Base-by-base conservation (phyloP, 2,888 invertebrate genomes). In the Caenorhabditis sp. region DNA sequence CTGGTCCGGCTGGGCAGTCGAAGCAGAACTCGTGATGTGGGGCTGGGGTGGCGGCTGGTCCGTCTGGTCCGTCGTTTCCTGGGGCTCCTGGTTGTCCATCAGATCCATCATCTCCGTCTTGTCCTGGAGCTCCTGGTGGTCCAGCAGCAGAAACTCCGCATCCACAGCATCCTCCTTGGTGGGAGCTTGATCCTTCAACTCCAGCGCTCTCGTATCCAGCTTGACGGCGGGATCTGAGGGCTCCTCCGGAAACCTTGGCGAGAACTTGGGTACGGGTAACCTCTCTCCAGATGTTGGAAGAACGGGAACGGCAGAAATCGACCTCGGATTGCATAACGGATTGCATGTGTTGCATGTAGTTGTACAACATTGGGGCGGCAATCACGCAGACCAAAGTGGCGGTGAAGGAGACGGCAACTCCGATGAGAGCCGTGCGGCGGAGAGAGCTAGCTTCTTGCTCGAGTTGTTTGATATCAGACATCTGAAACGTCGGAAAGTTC, bases 291-390 rank as follows among this genome's bases (percentile, higher is more conserved):
- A 89, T 85, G 84, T 87, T 88, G 64, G 82, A 81, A 24, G 88
- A 88, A 35, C 89, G 85, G 72, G 89, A 87, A 79, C 88, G 85
- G 82, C 88, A 88, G 86, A 88, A 88, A 58, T 88, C 86, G 56
- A 88, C 83, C 66, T 88, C 88, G 73, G 82, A 82, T 63, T 87
- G 87, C 87, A 87, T 87, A 35, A 86, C 84, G 8, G 86, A 87
- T 70, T 87, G 87, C 88, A 90, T 88, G 80, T 89, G 89, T 84
- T 90, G 90, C 80, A 90, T 86, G 88, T 90, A 89, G 85, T 89
- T 89, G 87, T 89, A 89, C 41, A 89, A 61, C 85, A 89, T 88
- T 69, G 89, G 89, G 56, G 88, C 85, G 35, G 87, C 83, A 58
- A 89, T 61, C 47, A 87, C 87, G 84, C 88, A 88, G 59, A 87